Percentiles rank a stretch among this genome's conserved stretches.
phyloP scores from a whole-genome alignment of 2,888 invertebrate genomes.

The Philonicus albiceps region DNA sequence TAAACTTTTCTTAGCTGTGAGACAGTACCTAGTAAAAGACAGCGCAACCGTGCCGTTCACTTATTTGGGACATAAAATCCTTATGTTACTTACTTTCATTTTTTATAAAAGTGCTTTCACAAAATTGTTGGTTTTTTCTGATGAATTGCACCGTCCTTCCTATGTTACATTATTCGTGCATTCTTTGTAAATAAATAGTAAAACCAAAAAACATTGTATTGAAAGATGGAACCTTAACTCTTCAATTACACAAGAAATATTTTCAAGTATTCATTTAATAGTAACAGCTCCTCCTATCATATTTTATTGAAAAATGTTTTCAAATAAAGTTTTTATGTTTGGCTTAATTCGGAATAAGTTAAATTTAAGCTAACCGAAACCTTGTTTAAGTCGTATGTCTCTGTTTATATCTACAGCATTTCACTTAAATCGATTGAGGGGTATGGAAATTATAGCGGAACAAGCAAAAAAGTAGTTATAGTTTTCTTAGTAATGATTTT shows the following conservation, averaged over 20 bases:
- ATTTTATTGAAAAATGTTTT: too few species aligned
- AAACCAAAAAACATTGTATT: not conserved
- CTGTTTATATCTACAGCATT: too few species aligned
- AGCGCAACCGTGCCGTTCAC: not conserved
- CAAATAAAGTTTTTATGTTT: too few species aligned
- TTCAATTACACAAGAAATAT: not conserved
- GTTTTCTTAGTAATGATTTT: too few species aligned
- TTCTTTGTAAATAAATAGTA: not conserved
- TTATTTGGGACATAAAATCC: not conserved
- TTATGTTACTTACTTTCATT: not conserved
- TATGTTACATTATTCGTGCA: not conserved
- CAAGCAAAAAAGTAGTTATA: too few species aligned
- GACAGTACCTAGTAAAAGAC: not conserved
- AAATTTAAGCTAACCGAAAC: too few species aligned
- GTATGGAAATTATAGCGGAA: too few species aligned
- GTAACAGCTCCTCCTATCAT: too few species aligned
- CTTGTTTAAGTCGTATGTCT: too few species aligned
- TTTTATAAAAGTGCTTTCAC: not conserved
- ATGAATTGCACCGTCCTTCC: not conserved
- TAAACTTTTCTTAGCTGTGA: not conserved
- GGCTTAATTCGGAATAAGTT: too few species aligned
- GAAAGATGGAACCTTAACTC: not conserved
- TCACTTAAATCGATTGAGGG: too few species aligned
- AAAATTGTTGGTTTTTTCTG: not conserved
- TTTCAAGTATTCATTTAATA: too few species aligned